Base-by-base conservation (phyloP, 2,888 invertebrate genomes). In the Pristionchus arcanus region DNA sequence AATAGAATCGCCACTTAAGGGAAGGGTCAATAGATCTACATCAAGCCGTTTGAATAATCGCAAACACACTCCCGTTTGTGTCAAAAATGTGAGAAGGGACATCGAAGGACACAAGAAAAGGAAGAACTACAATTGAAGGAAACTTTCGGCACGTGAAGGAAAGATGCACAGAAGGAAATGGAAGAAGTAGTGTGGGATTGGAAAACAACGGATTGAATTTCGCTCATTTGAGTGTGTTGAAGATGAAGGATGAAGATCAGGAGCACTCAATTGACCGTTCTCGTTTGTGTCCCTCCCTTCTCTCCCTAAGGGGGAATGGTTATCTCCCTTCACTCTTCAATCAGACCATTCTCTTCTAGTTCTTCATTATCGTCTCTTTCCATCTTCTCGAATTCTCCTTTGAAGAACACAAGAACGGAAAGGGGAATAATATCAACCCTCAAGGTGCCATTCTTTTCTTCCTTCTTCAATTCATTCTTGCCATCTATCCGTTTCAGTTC, bases 401-500 rank as follows among this genome's bases (percentile, higher is more conserved):
- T 2, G 15, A 31, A 2, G 71, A 71, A 71, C 2, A 71, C 16
- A 31, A 71, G 34, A 34, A 71, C 16, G 71, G 16, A 25, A 66
- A 66, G 28, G 66, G 66, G 28, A 66, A 71, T 34, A 31, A 71
- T 34, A 34, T 71, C 71, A 31, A 31, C 71, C 71, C 71, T 71
- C 21, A 63, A 42, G 63, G 66, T 31, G n/a, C 49, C 53, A 87
- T 87, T 71, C 77, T 49, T 49, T 86, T 77, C 83, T 84, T 28
- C 37, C 42, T 49, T 87, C 49, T n/a, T 71, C 59, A 53, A 87
- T 77, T 19, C 59, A 53, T 87, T 77, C 21, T 71, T 55, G 49
- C 90, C 85, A 55, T 90, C 90, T 89, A 90, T 90, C 90, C 90
- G 88, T 90, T 89, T 87, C 89, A 90, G 81, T 77, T 87, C 87